These are phyloP conservation scores for Synanthedon andrenaeformis DNA, from an alignment of 2,888 invertebrate species.

Conservation along the genomic window DNA sequence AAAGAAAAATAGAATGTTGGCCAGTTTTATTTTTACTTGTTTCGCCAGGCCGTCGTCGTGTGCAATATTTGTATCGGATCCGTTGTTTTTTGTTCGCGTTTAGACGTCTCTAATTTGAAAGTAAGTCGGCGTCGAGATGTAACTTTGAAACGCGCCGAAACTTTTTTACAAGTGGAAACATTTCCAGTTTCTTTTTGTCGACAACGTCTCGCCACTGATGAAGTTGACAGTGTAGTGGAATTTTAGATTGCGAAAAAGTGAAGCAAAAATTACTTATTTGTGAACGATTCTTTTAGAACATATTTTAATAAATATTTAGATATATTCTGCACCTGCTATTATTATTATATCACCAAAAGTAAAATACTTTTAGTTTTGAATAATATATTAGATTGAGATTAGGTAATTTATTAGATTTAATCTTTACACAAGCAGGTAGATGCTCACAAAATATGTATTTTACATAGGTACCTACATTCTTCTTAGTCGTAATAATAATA, in stretches of 20 bases:
- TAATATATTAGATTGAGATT: no score
- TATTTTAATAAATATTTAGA: no score
- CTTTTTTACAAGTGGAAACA: not conserved
- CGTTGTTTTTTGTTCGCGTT: conserved; percentile 40
- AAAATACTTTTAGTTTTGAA: no score
- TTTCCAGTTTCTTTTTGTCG: conserved; percentile 10
- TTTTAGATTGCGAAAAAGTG: conserved; percentile 10
- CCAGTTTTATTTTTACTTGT: conserved; percentile 46
- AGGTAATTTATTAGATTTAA: no score
- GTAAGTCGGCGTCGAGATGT: conserved; percentile 30
- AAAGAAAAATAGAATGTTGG: conserved; percentile 60
- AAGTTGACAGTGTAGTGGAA: conserved; percentile 33
- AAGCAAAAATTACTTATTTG: not conserved
- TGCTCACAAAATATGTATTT: no score
- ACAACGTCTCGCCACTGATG: conserved; percentile 1
- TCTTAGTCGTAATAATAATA: no score
- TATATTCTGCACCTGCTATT: no score
- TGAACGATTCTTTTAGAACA: no score
- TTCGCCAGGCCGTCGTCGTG: conserved; percentile 37
- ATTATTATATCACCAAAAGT: no score
- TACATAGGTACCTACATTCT: no score
- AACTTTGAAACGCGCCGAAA: conserved; percentile 7
- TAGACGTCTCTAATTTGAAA: conserved; percentile 54
- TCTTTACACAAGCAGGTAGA: no score
- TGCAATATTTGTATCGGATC: conserved; percentile 65